phyloP scores from a whole-genome alignment of 2,113 vertebrate genomes.

The Peucedramus taeniatus region DNA sequence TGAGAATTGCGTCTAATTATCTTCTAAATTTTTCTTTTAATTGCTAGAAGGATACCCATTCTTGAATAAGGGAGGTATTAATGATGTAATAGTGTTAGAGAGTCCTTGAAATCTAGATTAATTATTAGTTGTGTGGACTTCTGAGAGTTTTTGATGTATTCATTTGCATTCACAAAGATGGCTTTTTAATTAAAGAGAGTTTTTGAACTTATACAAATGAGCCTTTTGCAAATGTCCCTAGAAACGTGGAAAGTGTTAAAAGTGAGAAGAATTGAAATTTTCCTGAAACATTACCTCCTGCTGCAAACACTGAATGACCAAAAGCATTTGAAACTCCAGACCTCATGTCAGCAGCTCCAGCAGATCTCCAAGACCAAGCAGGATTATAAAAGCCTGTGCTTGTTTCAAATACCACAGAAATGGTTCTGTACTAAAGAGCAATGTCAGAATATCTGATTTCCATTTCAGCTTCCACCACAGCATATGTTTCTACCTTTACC shows the following conservation, averaged over 20 bases:
- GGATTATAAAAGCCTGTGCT: neutral
- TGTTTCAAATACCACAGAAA: neutral
- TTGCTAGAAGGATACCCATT: conserved; percentile 66
- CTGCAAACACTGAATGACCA: neutral
- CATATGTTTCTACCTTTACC: neutral
- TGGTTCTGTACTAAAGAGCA: neutral
- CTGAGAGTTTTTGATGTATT: conserved; percentile 62
- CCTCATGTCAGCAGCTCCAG: neutral
- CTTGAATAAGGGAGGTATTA: conserved; percentile 51
- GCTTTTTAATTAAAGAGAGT: conserved; percentile 57
- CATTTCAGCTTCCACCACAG: neutral
- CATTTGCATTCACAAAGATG: conserved; percentile 58
- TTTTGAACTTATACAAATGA: conserved; percentile 52
- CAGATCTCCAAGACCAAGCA: neutral
- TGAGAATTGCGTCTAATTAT: conserved; percentile 71
- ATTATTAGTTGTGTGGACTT: conserved; percentile 63
- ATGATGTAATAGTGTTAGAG: conserved; percentile 58
- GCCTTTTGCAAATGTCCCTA: conserved; percentile 21
- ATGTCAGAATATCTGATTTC: neutral
- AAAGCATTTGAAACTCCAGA: neutral
- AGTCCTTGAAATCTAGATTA: conserved; percentile 63
- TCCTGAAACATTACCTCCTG: neutral
- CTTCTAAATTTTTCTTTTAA: conserved; percentile 64
- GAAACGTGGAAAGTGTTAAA: conserved; percentile 40
- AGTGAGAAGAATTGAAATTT: neutral